These are phyloP conservation scores for Raja brachyura DNA, from an alignment of 2,113 vertebrate genomes.

Conservation along the genomic window DNA sequence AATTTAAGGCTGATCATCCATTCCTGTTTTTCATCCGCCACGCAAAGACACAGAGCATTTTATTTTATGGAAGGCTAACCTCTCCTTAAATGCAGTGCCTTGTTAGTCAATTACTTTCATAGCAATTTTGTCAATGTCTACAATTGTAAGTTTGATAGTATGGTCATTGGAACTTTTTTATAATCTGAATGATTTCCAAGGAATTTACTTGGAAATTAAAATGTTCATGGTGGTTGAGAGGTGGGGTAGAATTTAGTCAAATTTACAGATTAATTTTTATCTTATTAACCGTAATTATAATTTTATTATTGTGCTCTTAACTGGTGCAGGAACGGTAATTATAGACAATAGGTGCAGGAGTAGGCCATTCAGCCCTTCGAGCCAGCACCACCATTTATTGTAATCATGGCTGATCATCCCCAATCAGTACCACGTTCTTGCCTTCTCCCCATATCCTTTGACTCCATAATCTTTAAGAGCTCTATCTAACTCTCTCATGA, in stretches of 20 bases:
- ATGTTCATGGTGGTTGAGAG: not conserved
- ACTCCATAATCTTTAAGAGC: no score
- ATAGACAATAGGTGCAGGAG: no score
- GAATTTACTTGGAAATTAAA: not conserved
- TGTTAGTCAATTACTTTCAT: not conserved
- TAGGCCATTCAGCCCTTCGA: no score
- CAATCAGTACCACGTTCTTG: no score
- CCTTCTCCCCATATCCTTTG: no score
- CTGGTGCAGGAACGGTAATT: not conserved
- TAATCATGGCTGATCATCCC: no score
- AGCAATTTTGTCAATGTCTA: not conserved
- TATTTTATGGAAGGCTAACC: no score
- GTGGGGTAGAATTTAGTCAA: not conserved
- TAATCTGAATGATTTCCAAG: not conserved
- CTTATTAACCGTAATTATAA: not conserved
- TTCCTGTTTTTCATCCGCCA: conserved; percentile 67
- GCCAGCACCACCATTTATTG: no score
- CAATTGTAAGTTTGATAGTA: not conserved
- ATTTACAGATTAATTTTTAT: not conserved
- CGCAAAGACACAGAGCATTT: no score
- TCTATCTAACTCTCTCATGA: no score
- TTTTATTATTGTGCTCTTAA: not conserved
- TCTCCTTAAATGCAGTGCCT: no score
- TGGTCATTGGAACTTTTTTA: not conserved
- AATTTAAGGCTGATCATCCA: conserved; percentile 75